Conservation (phyloP, 2,888 invertebrate genomes). For the Eupithecia abbreviata region DNA sequence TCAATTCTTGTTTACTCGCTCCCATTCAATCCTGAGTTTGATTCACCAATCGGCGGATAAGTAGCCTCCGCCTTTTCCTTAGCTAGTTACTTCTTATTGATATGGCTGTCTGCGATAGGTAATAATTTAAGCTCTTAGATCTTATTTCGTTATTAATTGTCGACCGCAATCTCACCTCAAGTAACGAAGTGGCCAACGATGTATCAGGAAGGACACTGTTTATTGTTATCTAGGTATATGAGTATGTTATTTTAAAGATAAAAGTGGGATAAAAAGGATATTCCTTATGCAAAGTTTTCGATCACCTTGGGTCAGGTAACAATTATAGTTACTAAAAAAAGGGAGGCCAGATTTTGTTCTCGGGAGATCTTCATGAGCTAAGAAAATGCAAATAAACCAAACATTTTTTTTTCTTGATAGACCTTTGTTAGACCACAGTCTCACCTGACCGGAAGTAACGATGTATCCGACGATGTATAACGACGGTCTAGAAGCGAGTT, state of each 20-base stretch:
- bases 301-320: neutral
- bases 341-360: neutral
- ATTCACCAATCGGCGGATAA: constrained; percentile 26
- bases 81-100: neutral
- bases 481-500: too few species aligned
- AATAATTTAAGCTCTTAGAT: neutral
- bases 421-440: too few species aligned
- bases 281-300: neutral
- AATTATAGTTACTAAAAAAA: neutral
- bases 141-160: neutral
- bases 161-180: neutral
- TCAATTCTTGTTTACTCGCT: constrained; percentile 73
- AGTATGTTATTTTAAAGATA: neutral
- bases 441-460: too few species aligned
- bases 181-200: neutral
- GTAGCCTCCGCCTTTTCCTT: neutral
- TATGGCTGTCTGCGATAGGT: neutral
- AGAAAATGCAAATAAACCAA: neutral
- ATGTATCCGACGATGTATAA: too few species aligned
- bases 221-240: too few species aligned
- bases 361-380: neutral
- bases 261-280: neutral
- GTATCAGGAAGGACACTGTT: neutral
- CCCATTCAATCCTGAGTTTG: constrained; percentile 51
- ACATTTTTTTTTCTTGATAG: too few species aligned